Base-by-base conservation (phyloP, 2,113 vertebrate species). In the Axis porcinus region DNA sequence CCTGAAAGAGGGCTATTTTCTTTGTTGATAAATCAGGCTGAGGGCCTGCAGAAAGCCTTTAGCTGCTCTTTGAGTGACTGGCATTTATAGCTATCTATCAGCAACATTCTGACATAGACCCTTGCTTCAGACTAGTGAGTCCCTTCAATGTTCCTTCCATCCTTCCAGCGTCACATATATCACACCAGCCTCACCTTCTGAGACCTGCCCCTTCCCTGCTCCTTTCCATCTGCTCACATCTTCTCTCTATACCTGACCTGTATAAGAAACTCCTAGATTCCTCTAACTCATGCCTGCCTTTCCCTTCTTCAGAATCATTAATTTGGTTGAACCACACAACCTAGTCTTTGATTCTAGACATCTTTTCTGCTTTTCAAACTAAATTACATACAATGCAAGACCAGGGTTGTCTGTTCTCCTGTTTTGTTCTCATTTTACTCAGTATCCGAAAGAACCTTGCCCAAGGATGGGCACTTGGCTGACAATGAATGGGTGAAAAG, bases 351-450 rank as follows among this genome's bases (percentile, higher is more conserved):
- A 92, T 93, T 93, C 7, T 43, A 57, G 86, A 78, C 16, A 36
- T 86, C 27, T 91, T 91, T 96, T 62, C 28, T 86, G 2, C 79
- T 89, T 97, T 86, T 36, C 12, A 76, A 91, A 95, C 15, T 67
- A 78, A 84, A 57, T 90, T 21, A 33, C 4, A 57, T 23, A n/a
- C 1, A 62, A 84, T 62, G 62, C 2, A 50, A 33, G 33, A 81
- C 25, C 11, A 86, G 7, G 19, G 0, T 50, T 74, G 10, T 13
- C 33, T 81, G 78, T 86, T 82, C 64, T 83, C 74, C 36, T 33
- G 3, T 62, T 86, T 86, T 88, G 14, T 67, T 27, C 17, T 83
- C 47, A 92, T 93, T 96, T 93, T 96, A 92, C 79, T 76, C 55
- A 91, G 14, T 64, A 27, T 45, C 19, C 25, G 43, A 28, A 88